These are phyloP conservation scores for Macaria liturata DNA, from an alignment of 2,888 invertebrate species.

Conservation along the genomic window DNA sequence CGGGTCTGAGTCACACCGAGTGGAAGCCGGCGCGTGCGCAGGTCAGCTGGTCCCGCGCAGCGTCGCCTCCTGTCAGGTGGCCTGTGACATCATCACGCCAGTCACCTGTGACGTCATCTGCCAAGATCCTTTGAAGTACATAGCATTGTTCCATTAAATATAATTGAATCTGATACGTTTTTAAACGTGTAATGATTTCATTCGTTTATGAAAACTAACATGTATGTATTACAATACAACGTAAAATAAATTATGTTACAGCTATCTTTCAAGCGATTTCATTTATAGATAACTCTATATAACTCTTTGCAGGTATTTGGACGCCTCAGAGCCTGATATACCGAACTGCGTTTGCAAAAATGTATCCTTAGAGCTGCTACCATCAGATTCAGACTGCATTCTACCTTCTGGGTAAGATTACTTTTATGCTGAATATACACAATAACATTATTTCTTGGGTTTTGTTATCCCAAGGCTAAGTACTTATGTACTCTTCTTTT, in stretches of 20 bases:
- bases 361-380: conserved; percentile 66
- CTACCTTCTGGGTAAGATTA: conserved; percentile 66
- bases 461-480: too few species aligned
- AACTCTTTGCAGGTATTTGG: conserved; percentile 55
- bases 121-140: conserved; percentile 65
- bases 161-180: too few species aligned
- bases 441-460: too few species aligned
- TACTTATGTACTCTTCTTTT: too few species aligned
- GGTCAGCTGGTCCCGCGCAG: conserved; percentile 67
- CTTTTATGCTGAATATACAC: too few species aligned
- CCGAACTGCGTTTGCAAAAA: conserved; percentile 71
- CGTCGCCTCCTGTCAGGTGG: conserved; percentile 59
- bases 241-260: too few species aligned
- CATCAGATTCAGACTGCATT: conserved; percentile 73
- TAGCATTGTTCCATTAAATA: too few species aligned
- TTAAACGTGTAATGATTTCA: too few species aligned
- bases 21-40: conserved; percentile 71
- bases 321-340: conserved; percentile 67
- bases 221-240: too few species aligned
- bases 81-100: conserved; percentile 52
- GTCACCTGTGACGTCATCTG: conserved; percentile 64
- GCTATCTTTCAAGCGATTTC: too few species aligned
- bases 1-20: conserved; percentile 67
- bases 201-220: too few species aligned
- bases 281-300: too few species aligned